Conservation (phyloP, 2,888 invertebrate genomes). For the Caenorhabditis virilis region DNA sequence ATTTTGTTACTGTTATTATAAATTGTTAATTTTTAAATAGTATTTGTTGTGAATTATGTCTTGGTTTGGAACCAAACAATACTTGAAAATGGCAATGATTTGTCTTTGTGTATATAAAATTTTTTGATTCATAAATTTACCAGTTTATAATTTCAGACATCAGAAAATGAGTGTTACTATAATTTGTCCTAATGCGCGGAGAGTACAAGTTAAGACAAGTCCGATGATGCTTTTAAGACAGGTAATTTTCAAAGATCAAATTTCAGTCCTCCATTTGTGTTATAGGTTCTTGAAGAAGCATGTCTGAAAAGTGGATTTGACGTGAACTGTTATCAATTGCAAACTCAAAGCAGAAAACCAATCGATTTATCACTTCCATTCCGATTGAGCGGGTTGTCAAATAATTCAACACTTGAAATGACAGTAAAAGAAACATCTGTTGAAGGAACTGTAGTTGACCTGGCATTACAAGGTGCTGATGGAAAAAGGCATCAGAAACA, state of each 20-base stretch:
- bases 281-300: slow-evolving; percentile 78
- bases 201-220: slow-evolving; percentile 47
- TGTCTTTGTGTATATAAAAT: slow-evolving; percentile 36
- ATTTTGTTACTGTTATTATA: slow-evolving; percentile 1
- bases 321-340: slow-evolving; percentile 80
- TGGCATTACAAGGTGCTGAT: slow-evolving; percentile 49
- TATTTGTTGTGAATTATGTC: background rate
- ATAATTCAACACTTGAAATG: slow-evolving; percentile 88
- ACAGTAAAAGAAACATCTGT: slow-evolving; percentile 70
- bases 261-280: no score
- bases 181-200: slow-evolving; percentile 52
- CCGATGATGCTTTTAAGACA: slow-evolving; percentile 47
- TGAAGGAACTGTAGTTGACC: slow-evolving; percentile 30
- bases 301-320: slow-evolving; percentile 80
- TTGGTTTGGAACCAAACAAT: background rate
- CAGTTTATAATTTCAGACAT: no score
- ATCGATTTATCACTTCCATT: slow-evolving; percentile 81
- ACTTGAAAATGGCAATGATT: background rate
- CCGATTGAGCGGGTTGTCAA: slow-evolving; percentile 84
- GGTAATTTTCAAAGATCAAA: no score
- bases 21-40: slow-evolving; percentile 1
- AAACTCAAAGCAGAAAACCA: slow-evolving; percentile 78
- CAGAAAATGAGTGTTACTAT: slow-evolving; percentile 49
- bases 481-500: slow-evolving; percentile 33
- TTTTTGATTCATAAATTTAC: no score